Percentiles rank a stretch among this genome's conserved stretches.
These are phyloP conservation scores for Asarcornis scutulata DNA, from an alignment of 2,113 vertebrate species.

Conservation along the genomic window DNA sequence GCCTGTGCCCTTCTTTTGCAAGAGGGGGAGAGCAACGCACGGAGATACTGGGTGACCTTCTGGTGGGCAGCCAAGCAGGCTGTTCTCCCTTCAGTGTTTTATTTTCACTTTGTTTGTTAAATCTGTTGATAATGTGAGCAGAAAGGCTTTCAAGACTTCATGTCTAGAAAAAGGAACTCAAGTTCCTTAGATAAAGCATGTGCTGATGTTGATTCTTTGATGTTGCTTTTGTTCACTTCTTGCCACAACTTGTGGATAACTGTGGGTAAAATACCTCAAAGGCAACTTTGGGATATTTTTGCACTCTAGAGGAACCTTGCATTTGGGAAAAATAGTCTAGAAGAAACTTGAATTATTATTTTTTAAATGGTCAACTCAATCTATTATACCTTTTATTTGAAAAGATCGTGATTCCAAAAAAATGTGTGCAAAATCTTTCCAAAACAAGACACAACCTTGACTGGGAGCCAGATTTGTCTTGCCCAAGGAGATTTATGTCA, in stretches of 20 bases:
- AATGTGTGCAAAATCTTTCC: not conserved
- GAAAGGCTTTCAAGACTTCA: not conserved
- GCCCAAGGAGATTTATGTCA: not conserved
- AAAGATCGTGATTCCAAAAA: not conserved
- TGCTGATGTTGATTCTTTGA: not conserved
- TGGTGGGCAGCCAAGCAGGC: not conserved
- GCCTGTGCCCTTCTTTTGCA: not conserved
- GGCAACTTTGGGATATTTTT: not conserved
- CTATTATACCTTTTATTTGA: not conserved
- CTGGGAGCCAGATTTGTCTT: not conserved
- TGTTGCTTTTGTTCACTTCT: not conserved
- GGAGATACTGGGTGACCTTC: not conserved
- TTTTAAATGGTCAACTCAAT: not conserved
- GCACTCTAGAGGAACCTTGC: not conserved
- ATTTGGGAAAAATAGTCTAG: not conserved
- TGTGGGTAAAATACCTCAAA: not conserved
- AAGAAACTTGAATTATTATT: not conserved
- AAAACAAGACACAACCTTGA: not conserved
- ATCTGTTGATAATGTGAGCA: not conserved
- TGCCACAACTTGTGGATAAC: not conserved
- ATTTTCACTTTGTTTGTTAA: not conserved
- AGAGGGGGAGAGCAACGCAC: not conserved
- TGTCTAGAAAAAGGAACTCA: not conserved
- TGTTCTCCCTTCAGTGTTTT: accelerated
- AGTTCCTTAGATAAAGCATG: not conserved